Evolutionary conservation across 2,113 vertebrate species (phyloP).

Genomic region (Climacteris rufus): DNA sequence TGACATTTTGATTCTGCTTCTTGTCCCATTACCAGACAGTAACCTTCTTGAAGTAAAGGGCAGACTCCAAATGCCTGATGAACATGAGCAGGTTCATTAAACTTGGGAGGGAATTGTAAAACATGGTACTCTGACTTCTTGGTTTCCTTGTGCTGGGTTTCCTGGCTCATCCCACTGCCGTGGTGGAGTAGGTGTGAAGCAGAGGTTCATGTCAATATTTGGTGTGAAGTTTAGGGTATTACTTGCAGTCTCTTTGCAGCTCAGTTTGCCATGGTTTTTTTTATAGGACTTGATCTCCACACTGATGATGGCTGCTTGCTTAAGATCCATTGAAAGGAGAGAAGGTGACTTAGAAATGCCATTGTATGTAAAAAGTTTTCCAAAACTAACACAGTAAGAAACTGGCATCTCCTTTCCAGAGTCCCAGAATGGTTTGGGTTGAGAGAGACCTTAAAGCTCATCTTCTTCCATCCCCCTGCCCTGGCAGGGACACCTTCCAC

Average conservation of each 20-base stretch:
- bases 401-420: neutral
- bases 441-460: neutral
- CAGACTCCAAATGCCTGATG: neutral
- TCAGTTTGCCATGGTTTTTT: neutral
- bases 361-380: neutral
- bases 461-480: neutral
- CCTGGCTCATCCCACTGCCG: neutral
- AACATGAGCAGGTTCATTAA: neutral
- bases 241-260: neutral
- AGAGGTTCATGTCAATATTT: fast-evolving
- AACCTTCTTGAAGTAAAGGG: neutral
- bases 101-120: neutral
- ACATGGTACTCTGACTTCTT: neutral
- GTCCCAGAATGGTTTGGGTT: neutral
- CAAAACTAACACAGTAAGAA: neutral
- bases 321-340: neutral
- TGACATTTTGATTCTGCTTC: neutral
- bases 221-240: neutral
- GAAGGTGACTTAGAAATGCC: neutral
- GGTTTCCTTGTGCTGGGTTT: neutral
- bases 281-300: neutral
- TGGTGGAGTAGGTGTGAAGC: neutral
- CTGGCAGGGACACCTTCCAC: neutral
- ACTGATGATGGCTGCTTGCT: neutral
- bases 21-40: neutral